These are phyloP conservation scores for Meriones unguiculatus DNA, from an alignment of 2,113 vertebrate genomes.

Conservation along the genomic window DNA sequence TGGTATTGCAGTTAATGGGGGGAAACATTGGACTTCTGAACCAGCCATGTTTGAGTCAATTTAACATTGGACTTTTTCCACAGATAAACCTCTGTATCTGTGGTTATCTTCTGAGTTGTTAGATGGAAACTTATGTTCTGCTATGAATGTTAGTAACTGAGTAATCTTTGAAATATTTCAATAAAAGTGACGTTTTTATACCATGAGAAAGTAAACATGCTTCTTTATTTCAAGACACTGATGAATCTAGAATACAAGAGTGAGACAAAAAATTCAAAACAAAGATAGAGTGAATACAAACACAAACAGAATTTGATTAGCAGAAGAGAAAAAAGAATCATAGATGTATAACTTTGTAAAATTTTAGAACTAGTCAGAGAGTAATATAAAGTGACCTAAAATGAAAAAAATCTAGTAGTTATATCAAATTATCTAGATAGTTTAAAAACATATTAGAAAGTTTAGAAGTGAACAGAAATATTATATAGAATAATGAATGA, in stretches of 20 bases:
- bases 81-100: not conserved
- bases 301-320: not conserved
- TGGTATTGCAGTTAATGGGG: conserved; percentile 24
- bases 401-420: not conserved
- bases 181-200: conserved; percentile 18
- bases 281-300: not conserved
- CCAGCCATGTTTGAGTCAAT: conserved; percentile 43
- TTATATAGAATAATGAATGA: not conserved
- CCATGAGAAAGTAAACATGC: not conserved
- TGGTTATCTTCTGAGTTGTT: conserved; percentile 21
- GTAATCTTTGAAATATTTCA: conserved; percentile 41
- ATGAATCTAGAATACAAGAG: conserved; percentile 2
- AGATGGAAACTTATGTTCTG: conserved; percentile 8
- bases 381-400: not conserved
- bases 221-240: conserved; percentile 29
- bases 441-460: not conserved
- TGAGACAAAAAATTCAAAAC: not conserved
- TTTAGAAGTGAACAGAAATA: not conserved
- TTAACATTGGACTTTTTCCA: conserved; percentile 60
- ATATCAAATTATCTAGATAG: conserved; percentile 18
- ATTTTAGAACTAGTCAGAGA: not conserved
- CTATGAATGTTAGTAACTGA: conserved; percentile 31
- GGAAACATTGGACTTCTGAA: not conserved
- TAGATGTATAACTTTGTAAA: not conserved
- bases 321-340: not conserved